These are phyloP conservation scores for Lepidonotus clava DNA, from an alignment of 2,888 invertebrate species.

Conservation along the genomic window DNA sequence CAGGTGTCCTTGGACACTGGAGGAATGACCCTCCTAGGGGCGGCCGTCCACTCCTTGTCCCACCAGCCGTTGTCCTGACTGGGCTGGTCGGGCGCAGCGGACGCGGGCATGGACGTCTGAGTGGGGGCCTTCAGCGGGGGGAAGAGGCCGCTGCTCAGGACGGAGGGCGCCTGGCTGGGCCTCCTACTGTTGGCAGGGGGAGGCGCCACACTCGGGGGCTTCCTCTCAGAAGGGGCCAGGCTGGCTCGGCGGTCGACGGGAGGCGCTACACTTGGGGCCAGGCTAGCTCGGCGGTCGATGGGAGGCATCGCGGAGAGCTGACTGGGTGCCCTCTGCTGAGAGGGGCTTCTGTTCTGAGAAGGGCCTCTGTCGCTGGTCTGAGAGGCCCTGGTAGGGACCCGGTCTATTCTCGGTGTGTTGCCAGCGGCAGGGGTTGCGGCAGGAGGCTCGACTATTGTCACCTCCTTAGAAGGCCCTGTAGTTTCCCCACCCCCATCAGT, in stretches of 20 bases:
- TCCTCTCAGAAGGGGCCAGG: neutral
- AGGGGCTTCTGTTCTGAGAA: neutral
- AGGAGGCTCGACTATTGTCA: neutral
- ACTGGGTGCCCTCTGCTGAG: neutral
- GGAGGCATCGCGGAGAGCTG: neutral
- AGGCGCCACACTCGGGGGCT: neutral
- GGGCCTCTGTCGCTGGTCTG: neutral
- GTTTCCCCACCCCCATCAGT: neutral
- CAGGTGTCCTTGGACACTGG: conserved; percentile 29
- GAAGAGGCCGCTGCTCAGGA: neutral
- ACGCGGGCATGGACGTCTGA: neutral
- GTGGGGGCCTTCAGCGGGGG: neutral
- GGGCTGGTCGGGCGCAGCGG: too few relatives aligned
- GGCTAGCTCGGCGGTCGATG: conserved; percentile 19
- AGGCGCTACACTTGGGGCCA: conserved; percentile 15
- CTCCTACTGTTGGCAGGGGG: neutral
- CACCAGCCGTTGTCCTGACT: conserved; percentile 2
- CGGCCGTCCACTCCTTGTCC: neutral
- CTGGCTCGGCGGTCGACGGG: conserved; percentile 29
- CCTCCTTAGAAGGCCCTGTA: neutral
- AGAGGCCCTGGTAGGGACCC: neutral
- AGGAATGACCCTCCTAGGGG: conserved; percentile 38
- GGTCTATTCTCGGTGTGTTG: neutral
- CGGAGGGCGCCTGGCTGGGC: neutral
- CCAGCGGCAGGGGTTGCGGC: neutral